Evolutionary conservation across 2,888 invertebrate species (phyloP), one percentile per base, ranked within the genome.

Genomic region (Plebejus argus): DNA sequence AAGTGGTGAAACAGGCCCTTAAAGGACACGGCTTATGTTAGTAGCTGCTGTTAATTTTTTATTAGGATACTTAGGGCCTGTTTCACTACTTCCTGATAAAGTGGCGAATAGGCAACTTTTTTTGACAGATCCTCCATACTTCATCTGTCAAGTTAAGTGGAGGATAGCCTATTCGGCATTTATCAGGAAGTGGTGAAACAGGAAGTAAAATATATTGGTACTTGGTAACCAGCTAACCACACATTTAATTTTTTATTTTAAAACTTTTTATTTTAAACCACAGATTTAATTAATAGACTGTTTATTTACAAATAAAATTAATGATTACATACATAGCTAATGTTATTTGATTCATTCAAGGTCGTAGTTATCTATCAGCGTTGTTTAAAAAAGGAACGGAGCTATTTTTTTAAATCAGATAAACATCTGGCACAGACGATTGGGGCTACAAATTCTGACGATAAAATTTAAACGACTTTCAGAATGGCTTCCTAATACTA

Each of bases 281-380:
- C n/a, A n/a, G n/a, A n/a, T 49, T 15, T 49, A 49, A 49, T 49
- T 4, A 49, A 15, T 49, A 49, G 15, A 4, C 4, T 49, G 49
- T 49, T 49, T 15, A 49, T 53, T 53, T 53, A 53, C 53, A 53
- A 53, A 53, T 53, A 53, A 53, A 20, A 58, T 58, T n/a, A 20
- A 58, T 20, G 18, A 58, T 58, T 20, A 58, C 58, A 83, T 20
- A 58, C 58, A 83, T 89, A 90, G 90, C 89, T 87, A 88, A 87
- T 61, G 23, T 84, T 87, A 83, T 90, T 90, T 90, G 89, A 89
- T 91, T 92, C 90, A 91, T 91, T 93, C 93, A 93, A 93, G 93
- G 93, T 91, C 91, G 89, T 83, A 83, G 84, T 58, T 81, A 80
- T 85, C 86, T 81, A 83, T 87, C 87, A 86, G 81, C 85, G 81